These are phyloP conservation scores for Drosophila monieri DNA, from an alignment of 2,888 invertebrate species.

Conservation along the genomic window DNA sequence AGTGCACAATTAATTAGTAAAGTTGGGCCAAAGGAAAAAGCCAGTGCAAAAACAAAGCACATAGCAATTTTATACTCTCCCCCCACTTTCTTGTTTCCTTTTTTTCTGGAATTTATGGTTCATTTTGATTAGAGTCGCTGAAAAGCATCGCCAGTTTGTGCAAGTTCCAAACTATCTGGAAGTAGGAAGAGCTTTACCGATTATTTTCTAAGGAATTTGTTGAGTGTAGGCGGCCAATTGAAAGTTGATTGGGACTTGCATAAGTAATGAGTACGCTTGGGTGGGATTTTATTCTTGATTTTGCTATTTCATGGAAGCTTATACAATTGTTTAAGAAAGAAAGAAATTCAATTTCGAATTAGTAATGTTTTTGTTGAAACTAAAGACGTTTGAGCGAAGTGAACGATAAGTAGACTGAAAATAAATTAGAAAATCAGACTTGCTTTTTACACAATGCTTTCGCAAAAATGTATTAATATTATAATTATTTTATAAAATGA, in stretches of 20 bases:
- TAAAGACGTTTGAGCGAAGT: neutral
- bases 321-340: conserved; percentile 32
- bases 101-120: conserved; percentile 61
- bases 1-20: conserved; percentile 78
- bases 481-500: too few species aligned
- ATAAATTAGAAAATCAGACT: too few species aligned
- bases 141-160: conserved; percentile 34
- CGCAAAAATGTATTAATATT: too few species aligned
- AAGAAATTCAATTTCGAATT: conserved; percentile 39
- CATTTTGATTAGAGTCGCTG: conserved; percentile 60
- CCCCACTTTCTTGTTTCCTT: neutral
- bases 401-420: too few species aligned
- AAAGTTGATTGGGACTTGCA: conserved; percentile 72
- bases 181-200: conserved; percentile 51
- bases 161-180: conserved; percentile 40
- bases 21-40: conserved; percentile 52
- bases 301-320: conserved; percentile 13
- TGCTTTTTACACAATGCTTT: too few species aligned
- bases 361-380: neutral
- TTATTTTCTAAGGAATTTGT: conserved; percentile 33
- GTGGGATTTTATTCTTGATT: conserved; percentile 18
- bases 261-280: conserved; percentile 64
- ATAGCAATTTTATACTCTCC: conserved; percentile 39
- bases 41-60: conserved; percentile 28
- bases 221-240: conserved; percentile 49